Evolutionary conservation across 2,888 invertebrate genomes (phyloP), one percentile per base, ranked within the genome.

Genomic region (Muschampia plurimacula): DNA sequence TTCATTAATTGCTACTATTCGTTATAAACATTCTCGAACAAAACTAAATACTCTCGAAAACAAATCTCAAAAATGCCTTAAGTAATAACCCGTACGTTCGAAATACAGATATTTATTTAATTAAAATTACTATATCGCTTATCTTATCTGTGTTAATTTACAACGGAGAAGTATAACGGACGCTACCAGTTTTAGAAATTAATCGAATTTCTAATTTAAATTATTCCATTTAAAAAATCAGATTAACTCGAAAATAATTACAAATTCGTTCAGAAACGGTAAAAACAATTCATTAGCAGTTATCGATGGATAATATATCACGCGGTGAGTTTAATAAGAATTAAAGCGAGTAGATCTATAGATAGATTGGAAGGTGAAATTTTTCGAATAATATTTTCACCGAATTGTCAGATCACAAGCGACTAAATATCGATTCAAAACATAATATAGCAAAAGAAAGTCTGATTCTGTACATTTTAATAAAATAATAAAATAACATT

Each of bases 261-360:
- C 78, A 76, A 80, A 81, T 81, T 77, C 76, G 75, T 74, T 79
- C 77, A 66, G 67, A 77, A 77, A 82, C 77, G 79, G 87, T 84
- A 83, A 83, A 86, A 85, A 87, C 86, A 87, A 86, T 84, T 87
- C 83, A 85, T 79, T 77, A 78, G 78, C 75, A 78, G 79, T 84
- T 84, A 90, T 91, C 89, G 85, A 87, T 86, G 75, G 75, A 78
- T 80, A 85, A 85, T 91, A 90, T 89, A 90, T 91, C 86, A 85
- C 77, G 82, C 86, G 88, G 87, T 79, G 77, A 81, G 87, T 87
- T 88, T 88, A 85, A 84, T 84, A 85, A 83, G 82, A 84, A 85
- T 84, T 85, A 88, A 90, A 84, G 86, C 81, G 89, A 89, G 89
- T 88, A 87, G 91, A 91, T 92, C 69, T 70, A 75, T 79, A 79